These are phyloP conservation scores for Pycnomerus fuliginosus DNA, from an alignment of 2,888 invertebrate genomes.

Conservation along the genomic window DNA sequence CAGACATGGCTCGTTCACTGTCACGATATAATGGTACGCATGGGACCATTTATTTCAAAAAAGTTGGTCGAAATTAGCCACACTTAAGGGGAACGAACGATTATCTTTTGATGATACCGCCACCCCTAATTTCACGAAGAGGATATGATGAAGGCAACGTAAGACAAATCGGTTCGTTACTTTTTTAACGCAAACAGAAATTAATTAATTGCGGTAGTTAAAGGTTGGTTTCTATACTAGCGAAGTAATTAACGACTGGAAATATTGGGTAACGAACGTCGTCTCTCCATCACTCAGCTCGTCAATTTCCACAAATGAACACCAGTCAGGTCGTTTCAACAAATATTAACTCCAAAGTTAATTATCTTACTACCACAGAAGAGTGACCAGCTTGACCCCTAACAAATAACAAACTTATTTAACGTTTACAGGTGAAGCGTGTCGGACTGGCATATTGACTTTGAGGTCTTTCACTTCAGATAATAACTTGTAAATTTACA, in stretches of 20 bases:
- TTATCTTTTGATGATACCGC: constrained; percentile 39
- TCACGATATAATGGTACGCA: constrained; percentile 29
- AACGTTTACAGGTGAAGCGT: constrained; percentile 17
- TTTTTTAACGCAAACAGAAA: constrained; percentile 5
- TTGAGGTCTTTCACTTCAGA: too few species aligned
- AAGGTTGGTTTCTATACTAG: constrained; percentile 13
- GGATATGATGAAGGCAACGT: not conserved
- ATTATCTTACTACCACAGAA: constrained; percentile 18
- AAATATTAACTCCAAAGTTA: constrained; percentile 30
- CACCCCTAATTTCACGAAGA: constrained; percentile 31
- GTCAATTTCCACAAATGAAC: constrained; percentile 23
- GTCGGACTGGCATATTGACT: constrained; percentile 6
- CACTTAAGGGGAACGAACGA: constrained; percentile 37
- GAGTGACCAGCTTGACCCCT: constrained; percentile 14
- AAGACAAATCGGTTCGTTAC: too few species aligned
- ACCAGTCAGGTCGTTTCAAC: constrained; percentile 27
- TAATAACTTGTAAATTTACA: too few species aligned
- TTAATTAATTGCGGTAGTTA: constrained; percentile 21
- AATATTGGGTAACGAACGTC: constrained; percentile 13
- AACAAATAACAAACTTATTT: constrained; percentile 11
- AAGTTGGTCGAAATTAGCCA: constrained; percentile 41
- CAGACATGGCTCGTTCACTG: constrained; percentile 20
- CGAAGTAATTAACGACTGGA: constrained; percentile 14
- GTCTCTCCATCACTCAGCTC: constrained; percentile 18
- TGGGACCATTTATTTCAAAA: constrained; percentile 31